Percentiles rank a stretch among this genome's conserved stretches.
These are phyloP conservation scores for Calameuta idolon DNA, from an alignment of 2,888 invertebrate genomes.

Conservation along the genomic window DNA sequence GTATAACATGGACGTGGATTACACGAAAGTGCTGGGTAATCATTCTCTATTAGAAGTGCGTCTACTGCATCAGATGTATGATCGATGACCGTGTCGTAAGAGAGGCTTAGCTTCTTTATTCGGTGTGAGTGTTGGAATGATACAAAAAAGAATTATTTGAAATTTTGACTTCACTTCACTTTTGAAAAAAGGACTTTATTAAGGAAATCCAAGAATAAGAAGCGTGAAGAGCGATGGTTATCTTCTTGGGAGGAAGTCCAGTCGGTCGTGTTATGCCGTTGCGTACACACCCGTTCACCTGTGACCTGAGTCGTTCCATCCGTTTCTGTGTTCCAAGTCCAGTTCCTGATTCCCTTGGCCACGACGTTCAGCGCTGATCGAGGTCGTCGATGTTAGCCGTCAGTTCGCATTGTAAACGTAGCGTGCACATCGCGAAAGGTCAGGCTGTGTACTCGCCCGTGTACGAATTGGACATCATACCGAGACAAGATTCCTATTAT, in stretches of 20 bases:
- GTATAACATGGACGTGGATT: too few species aligned
- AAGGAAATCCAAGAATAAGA: background rate
- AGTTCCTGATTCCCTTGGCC: constrained; percentile 41
- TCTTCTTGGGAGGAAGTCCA: constrained; percentile 32
- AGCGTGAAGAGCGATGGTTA: constrained; percentile 36
- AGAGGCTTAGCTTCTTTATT: too few species aligned
- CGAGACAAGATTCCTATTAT: constrained; percentile 38
- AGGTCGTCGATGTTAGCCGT: constrained; percentile 47
- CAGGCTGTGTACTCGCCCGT: constrained; percentile 28
- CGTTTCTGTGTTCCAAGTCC: constrained; percentile 38
- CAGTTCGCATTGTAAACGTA: constrained; percentile 39
- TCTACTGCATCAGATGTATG: too few species aligned
- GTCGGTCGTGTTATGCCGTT: constrained; percentile 62
- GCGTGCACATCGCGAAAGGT: constrained; percentile 37
- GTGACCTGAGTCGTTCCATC: constrained; percentile 40
- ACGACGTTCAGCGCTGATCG: constrained; percentile 38
- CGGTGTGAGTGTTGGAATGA: background rate
- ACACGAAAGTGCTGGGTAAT: too few species aligned
- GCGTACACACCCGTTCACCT: constrained; percentile 65
- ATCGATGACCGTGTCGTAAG: too few species aligned
- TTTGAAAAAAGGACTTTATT: too few species aligned
- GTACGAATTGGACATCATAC: constrained; percentile 37
- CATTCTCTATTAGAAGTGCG: too few species aligned
- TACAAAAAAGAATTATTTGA: background rate
- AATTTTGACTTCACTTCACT: too few species aligned